These are phyloP conservation scores for Macaca mulatta DNA, from an alignment of 2,113 vertebrate species.

Conservation along the genomic window DNA sequence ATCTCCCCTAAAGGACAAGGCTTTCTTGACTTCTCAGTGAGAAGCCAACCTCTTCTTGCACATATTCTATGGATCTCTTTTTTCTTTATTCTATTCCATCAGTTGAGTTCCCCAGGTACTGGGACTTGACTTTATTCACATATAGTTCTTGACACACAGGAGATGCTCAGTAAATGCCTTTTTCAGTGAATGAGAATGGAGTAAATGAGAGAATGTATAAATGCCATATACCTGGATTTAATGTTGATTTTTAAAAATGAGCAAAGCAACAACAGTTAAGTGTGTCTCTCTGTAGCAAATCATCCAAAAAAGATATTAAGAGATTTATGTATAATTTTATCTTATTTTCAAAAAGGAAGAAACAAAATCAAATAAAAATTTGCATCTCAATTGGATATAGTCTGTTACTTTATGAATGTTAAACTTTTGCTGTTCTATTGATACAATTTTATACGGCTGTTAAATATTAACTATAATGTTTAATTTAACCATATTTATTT, in stretches of 20 bases:
- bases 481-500: slow-evolving; percentile 47
- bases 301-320: background rate
- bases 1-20: background rate
- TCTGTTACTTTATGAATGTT: background rate
- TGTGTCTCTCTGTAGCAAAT: background rate
- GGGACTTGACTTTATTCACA: background rate
- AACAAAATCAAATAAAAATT: slow-evolving; percentile 48
- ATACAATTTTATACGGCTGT: slow-evolving; percentile 22
- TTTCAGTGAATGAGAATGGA: background rate
- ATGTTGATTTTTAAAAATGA: background rate
- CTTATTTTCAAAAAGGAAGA: slow-evolving; percentile 17
- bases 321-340: slow-evolving; percentile 27
- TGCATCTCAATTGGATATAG: background rate
- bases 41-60: background rate
- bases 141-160: background rate
- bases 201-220: background rate
- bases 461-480: slow-evolving; percentile 50
- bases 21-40: background rate
- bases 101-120: background rate
- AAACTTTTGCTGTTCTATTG: background rate
- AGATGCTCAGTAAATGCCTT: background rate
- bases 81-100: background rate
- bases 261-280: background rate
- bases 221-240: background rate
- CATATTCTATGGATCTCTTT: background rate